Evolutionary conservation across 2,888 invertebrate species (phyloP).

Genomic region (Scelioninae gen. 1): DNA sequence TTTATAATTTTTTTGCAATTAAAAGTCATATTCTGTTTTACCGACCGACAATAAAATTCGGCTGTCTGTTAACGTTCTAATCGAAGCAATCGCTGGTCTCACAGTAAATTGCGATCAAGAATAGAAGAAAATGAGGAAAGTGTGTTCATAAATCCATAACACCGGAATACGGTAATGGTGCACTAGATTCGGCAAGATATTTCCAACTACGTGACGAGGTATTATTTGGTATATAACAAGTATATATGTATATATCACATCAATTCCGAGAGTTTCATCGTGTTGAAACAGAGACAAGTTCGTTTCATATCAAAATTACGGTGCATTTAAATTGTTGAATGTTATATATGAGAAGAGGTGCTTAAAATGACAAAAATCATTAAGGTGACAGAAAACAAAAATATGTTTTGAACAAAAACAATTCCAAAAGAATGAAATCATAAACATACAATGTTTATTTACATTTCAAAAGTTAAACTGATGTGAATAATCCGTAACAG

Average conservation of each 20-base stretch:
- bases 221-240: slow-evolving; percentile 32
- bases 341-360: no score
- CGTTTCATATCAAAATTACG: slow-evolving; percentile 30
- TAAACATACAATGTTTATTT: no score
- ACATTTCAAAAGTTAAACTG: no score
- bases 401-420: no score
- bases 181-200: slow-evolving; percentile 45
- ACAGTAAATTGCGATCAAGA: slow-evolving; percentile 31
- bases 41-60: background rate
- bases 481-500: no score
- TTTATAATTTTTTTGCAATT: background rate
- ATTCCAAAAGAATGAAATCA: no score
- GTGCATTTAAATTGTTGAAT: slow-evolving; percentile 40
- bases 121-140: slow-evolving; percentile 46
- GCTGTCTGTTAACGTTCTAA: background rate
- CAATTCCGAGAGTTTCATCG: slow-evolving; percentile 34
- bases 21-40: background rate
- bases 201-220: slow-evolving; percentile 56
- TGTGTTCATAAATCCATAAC: slow-evolving; percentile 84
- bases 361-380: no score
- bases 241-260: slow-evolving; percentile 20
- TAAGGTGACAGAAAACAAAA: no score
- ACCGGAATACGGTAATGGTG: slow-evolving; percentile 77
- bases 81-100: slow-evolving; percentile 41
- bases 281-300: slow-evolving; percentile 43